Conservation (phyloP, 2,113 vertebrate genomes). For the Thunnus maccoyii region DNA sequence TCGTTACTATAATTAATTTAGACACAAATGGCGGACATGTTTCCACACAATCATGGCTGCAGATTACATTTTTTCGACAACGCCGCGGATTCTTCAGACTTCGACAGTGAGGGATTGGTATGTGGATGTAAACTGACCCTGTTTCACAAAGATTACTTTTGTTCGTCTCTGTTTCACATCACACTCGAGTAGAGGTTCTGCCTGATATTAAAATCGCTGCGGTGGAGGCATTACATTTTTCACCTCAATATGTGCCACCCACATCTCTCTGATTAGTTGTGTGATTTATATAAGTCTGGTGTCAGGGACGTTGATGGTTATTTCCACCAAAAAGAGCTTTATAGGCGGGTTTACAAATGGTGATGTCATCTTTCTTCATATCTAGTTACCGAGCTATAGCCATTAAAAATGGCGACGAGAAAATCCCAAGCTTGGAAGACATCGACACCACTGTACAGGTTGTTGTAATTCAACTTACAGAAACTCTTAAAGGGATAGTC, state of each 20-base stretch:
- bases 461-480: too few species aligned
- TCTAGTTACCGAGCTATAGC: too few species aligned
- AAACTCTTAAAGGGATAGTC: too few species aligned
- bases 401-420: too few species aligned
- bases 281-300: too few species aligned
- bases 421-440: too few species aligned
- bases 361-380: too few species aligned
- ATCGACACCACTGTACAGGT: too few species aligned
- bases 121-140: background rate
- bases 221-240: background rate
- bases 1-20: slow-evolving; percentile 22
- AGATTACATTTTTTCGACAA: slow-evolving; percentile 28
- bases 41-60: slow-evolving; percentile 4
- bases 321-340: too few species aligned
- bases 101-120: background rate
- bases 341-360: too few species aligned
- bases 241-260: background rate
- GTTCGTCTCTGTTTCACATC: background rate
- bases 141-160: slow-evolving; percentile 11
- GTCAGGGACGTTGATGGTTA: too few species aligned
- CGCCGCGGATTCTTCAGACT: background rate
- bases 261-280: too few species aligned
- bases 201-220: background rate
- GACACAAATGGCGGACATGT: slow-evolving; percentile 26
- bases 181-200: background rate